Evolutionary conservation across 2,888 invertebrate species (phyloP).

Genomic region (Lapara coniferarum): DNA sequence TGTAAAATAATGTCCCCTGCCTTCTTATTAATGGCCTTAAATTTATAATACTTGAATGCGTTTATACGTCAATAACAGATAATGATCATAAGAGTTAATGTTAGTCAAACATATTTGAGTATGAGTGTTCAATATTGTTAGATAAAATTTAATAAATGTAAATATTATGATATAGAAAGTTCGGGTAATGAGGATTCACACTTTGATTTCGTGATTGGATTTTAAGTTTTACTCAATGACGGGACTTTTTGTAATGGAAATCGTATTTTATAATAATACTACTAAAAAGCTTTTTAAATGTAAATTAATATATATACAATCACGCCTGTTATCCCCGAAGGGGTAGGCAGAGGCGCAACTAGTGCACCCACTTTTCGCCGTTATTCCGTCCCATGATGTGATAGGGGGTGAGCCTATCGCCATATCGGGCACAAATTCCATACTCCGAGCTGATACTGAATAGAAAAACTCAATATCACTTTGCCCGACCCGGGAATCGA

Average conservation of each 20-base stretch:
- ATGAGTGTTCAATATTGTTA: not conserved
- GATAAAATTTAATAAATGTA: conserved; percentile 7
- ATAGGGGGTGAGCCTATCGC: too few relatives aligned
- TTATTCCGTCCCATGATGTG: too few relatives aligned
- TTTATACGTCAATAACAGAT: conserved; percentile 12
- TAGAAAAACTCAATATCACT: too few relatives aligned
- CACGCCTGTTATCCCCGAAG: too few relatives aligned
- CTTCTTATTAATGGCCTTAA: conserved; percentile 7
- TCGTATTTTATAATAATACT: not conserved
- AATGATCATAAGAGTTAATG: conserved; percentile 8
- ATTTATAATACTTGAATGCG: conserved; percentile 10
- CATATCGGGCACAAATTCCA: too few relatives aligned
- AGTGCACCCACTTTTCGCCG: too few relatives aligned
- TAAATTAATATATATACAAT: too few relatives aligned
- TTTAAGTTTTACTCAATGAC: not conserved
- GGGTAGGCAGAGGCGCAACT: too few relatives aligned
- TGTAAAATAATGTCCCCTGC: conserved; percentile 10
- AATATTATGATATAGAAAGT: not conserved
- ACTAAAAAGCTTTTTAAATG: not conserved
- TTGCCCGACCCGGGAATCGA: too few relatives aligned
- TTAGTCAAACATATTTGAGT: not conserved
- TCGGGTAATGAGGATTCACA: not conserved
- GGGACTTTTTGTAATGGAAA: not conserved
- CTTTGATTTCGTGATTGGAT: not conserved
- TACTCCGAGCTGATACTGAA: too few relatives aligned